Conservation (phyloP, 2,113 vertebrate genomes). For the Bettongia penicillata region DNA sequence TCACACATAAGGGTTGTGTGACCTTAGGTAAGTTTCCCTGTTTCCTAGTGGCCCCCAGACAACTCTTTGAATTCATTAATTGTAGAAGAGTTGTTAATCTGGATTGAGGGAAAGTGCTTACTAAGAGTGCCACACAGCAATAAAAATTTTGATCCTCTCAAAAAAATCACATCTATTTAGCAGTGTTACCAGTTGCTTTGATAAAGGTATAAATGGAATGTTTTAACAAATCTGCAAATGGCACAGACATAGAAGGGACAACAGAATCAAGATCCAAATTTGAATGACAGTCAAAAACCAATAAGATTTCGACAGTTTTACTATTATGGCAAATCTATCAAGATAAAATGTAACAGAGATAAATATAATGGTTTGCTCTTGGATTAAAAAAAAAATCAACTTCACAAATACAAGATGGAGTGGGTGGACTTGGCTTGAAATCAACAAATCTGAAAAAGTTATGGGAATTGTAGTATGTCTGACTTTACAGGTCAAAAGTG, state of each 20-base stretch:
- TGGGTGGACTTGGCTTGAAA: background rate
- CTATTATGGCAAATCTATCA: background rate
- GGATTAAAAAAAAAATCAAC: background rate
- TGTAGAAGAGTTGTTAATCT: background rate
- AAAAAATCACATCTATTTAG: background rate
- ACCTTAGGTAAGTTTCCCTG: background rate
- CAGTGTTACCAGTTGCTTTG: background rate
- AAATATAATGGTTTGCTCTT: background rate
- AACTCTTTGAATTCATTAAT: background rate
- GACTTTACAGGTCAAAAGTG: background rate
- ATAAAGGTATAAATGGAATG: background rate
- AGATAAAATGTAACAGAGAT: background rate
- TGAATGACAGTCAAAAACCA: background rate
- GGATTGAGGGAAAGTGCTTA: background rate
- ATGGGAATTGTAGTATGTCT: background rate
- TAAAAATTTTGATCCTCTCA: background rate
- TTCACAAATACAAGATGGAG: background rate
- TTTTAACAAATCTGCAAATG: background rate
- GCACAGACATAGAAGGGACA: too few relatives aligned
- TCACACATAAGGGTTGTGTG: background rate
- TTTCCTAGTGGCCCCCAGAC: background rate
- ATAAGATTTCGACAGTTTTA: background rate
- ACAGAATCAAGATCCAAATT: background rate
- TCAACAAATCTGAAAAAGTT: background rate
- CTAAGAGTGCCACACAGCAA: background rate